Conservation (phyloP, 2,888 invertebrate genomes). For the Chesias legatella region DNA sequence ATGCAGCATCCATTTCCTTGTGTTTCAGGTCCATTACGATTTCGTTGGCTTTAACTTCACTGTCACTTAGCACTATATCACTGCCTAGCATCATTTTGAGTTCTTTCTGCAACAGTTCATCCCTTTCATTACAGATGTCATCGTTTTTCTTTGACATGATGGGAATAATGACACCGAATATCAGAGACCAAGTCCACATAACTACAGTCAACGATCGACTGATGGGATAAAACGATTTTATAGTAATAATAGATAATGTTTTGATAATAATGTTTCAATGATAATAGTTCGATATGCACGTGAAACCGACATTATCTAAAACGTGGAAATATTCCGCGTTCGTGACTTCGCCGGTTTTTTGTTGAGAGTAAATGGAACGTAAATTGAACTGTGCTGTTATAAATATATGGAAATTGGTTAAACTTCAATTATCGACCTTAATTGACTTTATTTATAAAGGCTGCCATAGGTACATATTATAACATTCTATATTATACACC, state of each 20-base stretch:
- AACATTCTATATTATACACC: no score
- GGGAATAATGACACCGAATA: slow-evolving; percentile 23
- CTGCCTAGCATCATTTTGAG: slow-evolving; percentile 72
- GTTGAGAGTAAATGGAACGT: slow-evolving; percentile 1
- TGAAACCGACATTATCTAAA: background rate
- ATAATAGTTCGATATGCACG: background rate
- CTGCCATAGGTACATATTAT: no score
- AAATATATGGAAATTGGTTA: no score
- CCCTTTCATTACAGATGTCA: slow-evolving; percentile 47
- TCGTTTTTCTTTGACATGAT: slow-evolving; percentile 26
- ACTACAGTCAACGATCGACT: slow-evolving; percentile 11
- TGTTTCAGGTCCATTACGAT: slow-evolving; percentile 80
- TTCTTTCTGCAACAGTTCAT: slow-evolving; percentile 71
- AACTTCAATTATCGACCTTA: no score
- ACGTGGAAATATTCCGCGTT: slow-evolving; percentile 2
- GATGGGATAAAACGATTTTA: background rate
- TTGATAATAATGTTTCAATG: background rate
- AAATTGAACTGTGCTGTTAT: slow-evolving; percentile 4
- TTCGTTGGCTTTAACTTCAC: slow-evolving; percentile 78
- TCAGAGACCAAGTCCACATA: slow-evolving; percentile 41
- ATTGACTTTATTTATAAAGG: no score
- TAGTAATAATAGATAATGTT: background rate
- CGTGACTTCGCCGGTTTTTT: slow-evolving; percentile 4
- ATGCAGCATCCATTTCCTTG: slow-evolving; percentile 70
- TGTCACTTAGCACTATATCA: slow-evolving; percentile 67